Base-by-base conservation (phyloP, 64 coral and sea anemone genomes). In the Catalaphyllia jardinei region DNA sequence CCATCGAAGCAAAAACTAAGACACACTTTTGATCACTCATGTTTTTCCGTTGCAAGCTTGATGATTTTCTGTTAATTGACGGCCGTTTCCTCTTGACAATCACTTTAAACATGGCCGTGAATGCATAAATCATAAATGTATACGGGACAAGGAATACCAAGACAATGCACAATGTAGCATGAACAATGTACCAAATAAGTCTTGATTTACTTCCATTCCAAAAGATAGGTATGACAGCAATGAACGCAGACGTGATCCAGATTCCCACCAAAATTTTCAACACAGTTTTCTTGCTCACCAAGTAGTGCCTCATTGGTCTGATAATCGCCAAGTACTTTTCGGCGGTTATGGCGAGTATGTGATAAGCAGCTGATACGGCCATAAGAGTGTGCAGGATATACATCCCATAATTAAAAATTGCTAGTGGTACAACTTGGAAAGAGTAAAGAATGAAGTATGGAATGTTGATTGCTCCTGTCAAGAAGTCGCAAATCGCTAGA, bases 401-500 rank as follows among this genome's bases (percentile, higher is more conserved):
- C 59, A 83, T 49, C 49, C 65, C 24, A 61, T 39, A 39, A 35
- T 31, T 7, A 78, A 67, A 51, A 7, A 28, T 24, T 10, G 9
- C 12, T 30, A 18, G 16, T 24, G 39, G 73, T 39, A 79, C 17
- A 19, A 73, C 51, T 4, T 33, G 8, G 10, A 33, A 87, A 10
- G 4, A 20, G 57, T 11, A 75, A 30, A 35, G 38, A 14, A 92
- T 35, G 15, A 78, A 86, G 35, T 86, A 78, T 38, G 90, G 90
- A 35, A 92, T 89, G 31, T 72, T 89, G n/a, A 95, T 19, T 28
- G 73, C 9, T 9, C 94, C 94, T 29, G 86, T 95, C 11, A 92
- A 31, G 15, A 95, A 92, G 78, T 95, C 94, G 13, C 88, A 88
- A 4, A 92, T 57, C 11, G 94, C 89, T 2, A 95, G 78, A 18